A percentile compares a stretch with the other conserved stretches of the same genome.
phyloP scores from a whole-genome alignment of 1,140 invertebrate genomes.

The Chironomus tepperi region DNA sequence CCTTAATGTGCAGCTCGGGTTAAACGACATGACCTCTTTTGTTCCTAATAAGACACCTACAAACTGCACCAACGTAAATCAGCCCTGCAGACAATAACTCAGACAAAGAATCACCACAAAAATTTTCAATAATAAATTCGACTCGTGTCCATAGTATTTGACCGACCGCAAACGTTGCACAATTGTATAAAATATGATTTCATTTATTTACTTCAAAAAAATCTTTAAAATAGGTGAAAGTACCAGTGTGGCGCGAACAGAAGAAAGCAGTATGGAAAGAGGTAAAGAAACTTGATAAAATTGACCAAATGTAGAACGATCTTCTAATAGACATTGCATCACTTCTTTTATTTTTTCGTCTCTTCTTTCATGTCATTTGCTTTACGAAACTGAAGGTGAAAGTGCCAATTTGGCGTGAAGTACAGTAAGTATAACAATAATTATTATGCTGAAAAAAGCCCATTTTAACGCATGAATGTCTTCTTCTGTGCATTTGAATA shows the following conservation, averaged over 20 bases:
- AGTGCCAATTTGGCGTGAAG: constrained; percentile 3
- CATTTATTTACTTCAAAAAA: neutral
- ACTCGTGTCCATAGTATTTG: neutral
- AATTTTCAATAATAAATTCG: neutral
- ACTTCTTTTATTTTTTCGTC: neutral
- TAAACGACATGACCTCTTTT: no score
- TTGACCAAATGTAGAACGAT: no score
- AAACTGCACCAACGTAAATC: no score
- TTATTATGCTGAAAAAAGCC: neutral
- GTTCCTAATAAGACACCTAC: no score
- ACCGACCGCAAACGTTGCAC: no score
- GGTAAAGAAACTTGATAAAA: constrained; percentile 29
- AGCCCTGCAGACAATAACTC: no score
- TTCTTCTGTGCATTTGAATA: constrained; percentile 25
- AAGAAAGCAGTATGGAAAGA: constrained; percentile 44
- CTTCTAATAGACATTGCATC: neutral
- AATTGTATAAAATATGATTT: neutral
- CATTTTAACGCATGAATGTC: neutral
- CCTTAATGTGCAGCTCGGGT: no score
- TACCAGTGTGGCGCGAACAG: constrained; percentile 35
- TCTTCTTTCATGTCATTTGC: neutral
- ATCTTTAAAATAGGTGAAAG: constrained; percentile 14
- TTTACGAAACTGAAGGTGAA: neutral
- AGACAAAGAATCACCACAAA: no score
- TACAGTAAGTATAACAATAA: neutral